These are phyloP conservation scores for Platalea minor DNA, from an alignment of 2,797 vertebrate species.

Conservation along the genomic window DNA sequence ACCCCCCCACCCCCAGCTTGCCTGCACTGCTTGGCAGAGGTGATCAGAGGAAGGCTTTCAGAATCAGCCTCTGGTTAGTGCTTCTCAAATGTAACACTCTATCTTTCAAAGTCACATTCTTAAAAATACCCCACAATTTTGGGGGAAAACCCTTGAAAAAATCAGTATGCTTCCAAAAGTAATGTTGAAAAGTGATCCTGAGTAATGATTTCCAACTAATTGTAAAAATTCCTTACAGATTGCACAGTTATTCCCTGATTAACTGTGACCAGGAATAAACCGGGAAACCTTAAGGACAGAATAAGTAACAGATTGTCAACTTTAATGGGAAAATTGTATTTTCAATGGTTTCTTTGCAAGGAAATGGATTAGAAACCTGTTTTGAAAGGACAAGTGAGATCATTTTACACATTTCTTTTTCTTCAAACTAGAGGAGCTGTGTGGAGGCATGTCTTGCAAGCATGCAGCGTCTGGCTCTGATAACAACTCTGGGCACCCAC, in stretches of 20 bases:
- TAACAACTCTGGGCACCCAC: not conserved
- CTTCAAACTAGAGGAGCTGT: not conserved
- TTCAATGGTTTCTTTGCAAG: not conserved
- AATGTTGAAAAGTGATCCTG: not conserved
- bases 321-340: not conserved
- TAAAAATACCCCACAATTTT: not conserved
- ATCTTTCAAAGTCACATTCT: not conserved
- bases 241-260: not conserved
- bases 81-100: not conserved
- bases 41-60: not conserved
- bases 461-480: not conserved
- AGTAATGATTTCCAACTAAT: not conserved
- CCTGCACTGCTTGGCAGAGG: not conserved
- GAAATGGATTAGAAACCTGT: not conserved
- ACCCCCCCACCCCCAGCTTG: not conserved
- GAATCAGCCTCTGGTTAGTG: not conserved
- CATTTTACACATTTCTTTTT: not conserved
- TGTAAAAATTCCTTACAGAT: not conserved
- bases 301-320: not conserved
- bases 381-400: conserved; percentile 1
- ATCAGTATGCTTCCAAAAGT: not conserved
- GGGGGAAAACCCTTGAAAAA: not conserved
- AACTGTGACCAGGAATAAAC: not conserved
- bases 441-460: not conserved
- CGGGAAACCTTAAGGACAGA: not conserved